phyloP scores from a whole-genome alignment of 2,888 invertebrate species.

The Hypsopygia costalis region DNA sequence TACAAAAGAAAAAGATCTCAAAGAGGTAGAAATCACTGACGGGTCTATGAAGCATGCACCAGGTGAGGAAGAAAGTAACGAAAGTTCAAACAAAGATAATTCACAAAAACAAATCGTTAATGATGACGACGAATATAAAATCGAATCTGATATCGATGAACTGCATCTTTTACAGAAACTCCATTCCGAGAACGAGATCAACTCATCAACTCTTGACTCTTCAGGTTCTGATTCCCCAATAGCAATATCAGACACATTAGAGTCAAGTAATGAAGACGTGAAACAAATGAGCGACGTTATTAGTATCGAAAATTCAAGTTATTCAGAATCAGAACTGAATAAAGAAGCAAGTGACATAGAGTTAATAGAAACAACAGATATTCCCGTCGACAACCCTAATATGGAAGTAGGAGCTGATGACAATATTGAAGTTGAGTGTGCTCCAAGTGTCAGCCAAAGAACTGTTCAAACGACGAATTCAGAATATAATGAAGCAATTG shows the following conservation, averaged over 20 bases:
- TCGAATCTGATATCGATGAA: constrained; percentile 62
- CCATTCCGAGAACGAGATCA: constrained; percentile 46
- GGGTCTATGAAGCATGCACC: not conserved
- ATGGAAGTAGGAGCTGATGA: constrained; percentile 12
- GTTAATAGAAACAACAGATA: constrained; percentile 14
- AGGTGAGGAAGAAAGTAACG: constrained; percentile 14
- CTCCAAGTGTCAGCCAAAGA: not conserved
- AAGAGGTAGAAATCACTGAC: not conserved
- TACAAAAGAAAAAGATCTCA: not conserved
- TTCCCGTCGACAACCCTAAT: not conserved
- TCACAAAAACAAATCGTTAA: constrained; percentile 31
- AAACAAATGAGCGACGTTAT: constrained; percentile 45
- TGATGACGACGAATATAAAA: constrained; percentile 38
- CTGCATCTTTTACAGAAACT: constrained; percentile 60
- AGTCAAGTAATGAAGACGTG: constrained; percentile 39
- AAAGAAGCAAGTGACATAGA: constrained; percentile 18
- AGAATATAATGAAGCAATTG: constrained; percentile 35
- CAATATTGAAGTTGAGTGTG: constrained; percentile 7
- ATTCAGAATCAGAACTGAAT: constrained; percentile 52
- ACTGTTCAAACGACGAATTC: constrained; percentile 29
- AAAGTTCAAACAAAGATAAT: constrained; percentile 10
- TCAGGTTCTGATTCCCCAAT: constrained; percentile 56
- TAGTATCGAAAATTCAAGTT: constrained; percentile 71
- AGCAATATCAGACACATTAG: constrained; percentile 55
- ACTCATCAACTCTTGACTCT: constrained; percentile 42